Conservation (phyloP, 2,888 invertebrate genomes). For the Steinernema hermaphroditum region DNA sequence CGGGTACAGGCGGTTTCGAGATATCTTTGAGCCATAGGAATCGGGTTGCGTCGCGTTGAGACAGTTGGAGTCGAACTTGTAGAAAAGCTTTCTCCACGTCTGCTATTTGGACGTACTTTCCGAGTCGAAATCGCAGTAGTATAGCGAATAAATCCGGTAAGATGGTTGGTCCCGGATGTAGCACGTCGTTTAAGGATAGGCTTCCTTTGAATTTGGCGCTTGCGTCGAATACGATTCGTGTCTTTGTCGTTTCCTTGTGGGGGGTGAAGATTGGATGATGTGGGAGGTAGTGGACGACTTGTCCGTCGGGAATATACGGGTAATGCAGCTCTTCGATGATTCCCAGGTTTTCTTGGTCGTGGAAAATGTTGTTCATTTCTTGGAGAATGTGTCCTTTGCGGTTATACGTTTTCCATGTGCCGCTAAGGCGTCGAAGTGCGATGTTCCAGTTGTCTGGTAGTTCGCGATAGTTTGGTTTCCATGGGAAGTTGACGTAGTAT, state of each 20-base stretch:
- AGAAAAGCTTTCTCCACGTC: conserved; percentile 49
- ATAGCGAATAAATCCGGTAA: conserved; percentile 39
- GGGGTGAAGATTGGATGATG: conserved; percentile 41
- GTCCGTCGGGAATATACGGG: not conserved
- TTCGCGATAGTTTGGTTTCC: not conserved
- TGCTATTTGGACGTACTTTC: conserved; percentile 28
- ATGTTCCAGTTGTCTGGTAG: conserved; percentile 33
- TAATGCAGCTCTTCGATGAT: conserved; percentile 42
- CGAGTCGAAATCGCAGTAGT: conserved; percentile 37
- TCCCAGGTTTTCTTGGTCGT: conserved; percentile 41
- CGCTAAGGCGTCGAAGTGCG: not conserved
- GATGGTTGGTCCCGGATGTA: conserved; percentile 39
- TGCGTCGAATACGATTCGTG: conserved; percentile 43
- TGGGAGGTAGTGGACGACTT: conserved; percentile 39
- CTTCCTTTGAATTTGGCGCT: conserved; percentile 31
- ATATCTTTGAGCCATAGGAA: conserved; percentile 39
- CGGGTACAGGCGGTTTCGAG: conserved; percentile 5
- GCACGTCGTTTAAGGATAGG: conserved; percentile 38
- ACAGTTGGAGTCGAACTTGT: conserved; percentile 38
- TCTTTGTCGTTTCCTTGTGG: conserved; percentile 38
- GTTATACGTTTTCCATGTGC: not conserved
- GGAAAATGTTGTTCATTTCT: conserved; percentile 37
- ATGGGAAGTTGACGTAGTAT: conserved; percentile 33
- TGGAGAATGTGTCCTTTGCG: conserved; percentile 30
- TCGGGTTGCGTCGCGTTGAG: conserved; percentile 40